These are phyloP conservation scores for Alaudala cheleensis DNA, from an alignment of 2,113 vertebrate species.

Conservation along the genomic window DNA sequence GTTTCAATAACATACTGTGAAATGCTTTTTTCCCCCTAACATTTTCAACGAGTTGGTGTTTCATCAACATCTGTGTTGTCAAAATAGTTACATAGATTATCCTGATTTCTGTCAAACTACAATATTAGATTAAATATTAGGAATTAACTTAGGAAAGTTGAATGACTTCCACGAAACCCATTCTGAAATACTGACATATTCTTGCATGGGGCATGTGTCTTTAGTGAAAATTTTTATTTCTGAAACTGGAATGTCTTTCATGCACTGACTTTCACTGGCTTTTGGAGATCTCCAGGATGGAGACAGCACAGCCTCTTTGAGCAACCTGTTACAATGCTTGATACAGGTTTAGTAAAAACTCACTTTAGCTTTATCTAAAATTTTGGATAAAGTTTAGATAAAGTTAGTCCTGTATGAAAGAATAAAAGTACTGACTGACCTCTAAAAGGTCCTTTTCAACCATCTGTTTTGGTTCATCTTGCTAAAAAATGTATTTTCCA, in stretches of 20 bases:
- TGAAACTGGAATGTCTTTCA: background rate
- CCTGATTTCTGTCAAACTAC: background rate
- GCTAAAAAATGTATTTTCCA: background rate
- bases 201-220: background rate
- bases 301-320: background rate
- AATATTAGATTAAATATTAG: background rate
- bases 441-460: background rate
- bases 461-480: background rate
- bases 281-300: background rate
- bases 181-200: background rate
- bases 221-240: background rate
- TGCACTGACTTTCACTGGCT: background rate
- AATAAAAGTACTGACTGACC: background rate
- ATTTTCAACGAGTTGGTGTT: background rate
- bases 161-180: background rate
- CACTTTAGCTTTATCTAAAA: background rate
- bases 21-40: background rate
- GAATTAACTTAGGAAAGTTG: background rate
- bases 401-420: background rate
- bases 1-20: background rate
- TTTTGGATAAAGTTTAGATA: background rate
- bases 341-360: background rate
- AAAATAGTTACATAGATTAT: background rate
- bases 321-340: background rate
- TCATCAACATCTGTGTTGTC: background rate